Percentiles rank a stretch among this genome's conserved stretches.
These are phyloP conservation scores for Yponomeuta cagnagella DNA, from an alignment of 2,888 invertebrate genomes.

Conservation along the genomic window DNA sequence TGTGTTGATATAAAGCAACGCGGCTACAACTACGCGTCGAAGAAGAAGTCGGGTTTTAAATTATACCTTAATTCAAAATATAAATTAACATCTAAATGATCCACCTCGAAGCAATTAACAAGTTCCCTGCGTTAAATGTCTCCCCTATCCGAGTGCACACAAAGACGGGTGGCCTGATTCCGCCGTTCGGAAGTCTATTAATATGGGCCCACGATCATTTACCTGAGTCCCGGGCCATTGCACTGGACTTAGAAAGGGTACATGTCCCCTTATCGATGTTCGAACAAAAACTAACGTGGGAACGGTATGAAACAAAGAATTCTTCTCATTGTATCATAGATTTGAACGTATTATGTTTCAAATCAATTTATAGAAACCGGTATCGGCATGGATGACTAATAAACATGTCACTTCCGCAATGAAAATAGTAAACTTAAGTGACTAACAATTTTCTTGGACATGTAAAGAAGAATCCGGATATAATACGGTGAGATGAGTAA, in stretches of 20 bases:
- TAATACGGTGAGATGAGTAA: slow-evolving; percentile 22
- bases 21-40: background rate
- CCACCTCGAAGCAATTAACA: slow-evolving; percentile 13
- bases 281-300: slow-evolving; percentile 70
- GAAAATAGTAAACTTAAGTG: slow-evolving; percentile 19
- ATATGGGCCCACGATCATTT: slow-evolving; percentile 64
- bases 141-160: slow-evolving; percentile 51
- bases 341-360: slow-evolving; percentile 42
- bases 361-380: slow-evolving; percentile 28
- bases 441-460: slow-evolving; percentile 20
- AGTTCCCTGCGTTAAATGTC: slow-evolving; percentile 23
- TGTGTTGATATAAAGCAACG: background rate
- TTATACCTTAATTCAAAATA: background rate
- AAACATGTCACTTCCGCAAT: slow-evolving; percentile 22
- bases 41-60: background rate
- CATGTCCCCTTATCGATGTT: slow-evolving; percentile 68
- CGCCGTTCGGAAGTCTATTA: slow-evolving; percentile 66
- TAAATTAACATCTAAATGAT: slow-evolving; percentile 7
- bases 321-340: slow-evolving; percentile 52
- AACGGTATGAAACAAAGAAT: slow-evolving; percentile 64
- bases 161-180: slow-evolving; percentile 42
- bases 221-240: slow-evolving; percentile 20
- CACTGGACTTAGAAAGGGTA: slow-evolving; percentile 65
- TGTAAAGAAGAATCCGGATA: slow-evolving; percentile 16
- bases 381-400: slow-evolving; percentile 21